A percentile compares a stretch with the other conserved stretches of the same genome.
phyloP scores from a whole-genome alignment of 1,140 invertebrate genomes.

The Dufourea novaeangliae region DNA sequence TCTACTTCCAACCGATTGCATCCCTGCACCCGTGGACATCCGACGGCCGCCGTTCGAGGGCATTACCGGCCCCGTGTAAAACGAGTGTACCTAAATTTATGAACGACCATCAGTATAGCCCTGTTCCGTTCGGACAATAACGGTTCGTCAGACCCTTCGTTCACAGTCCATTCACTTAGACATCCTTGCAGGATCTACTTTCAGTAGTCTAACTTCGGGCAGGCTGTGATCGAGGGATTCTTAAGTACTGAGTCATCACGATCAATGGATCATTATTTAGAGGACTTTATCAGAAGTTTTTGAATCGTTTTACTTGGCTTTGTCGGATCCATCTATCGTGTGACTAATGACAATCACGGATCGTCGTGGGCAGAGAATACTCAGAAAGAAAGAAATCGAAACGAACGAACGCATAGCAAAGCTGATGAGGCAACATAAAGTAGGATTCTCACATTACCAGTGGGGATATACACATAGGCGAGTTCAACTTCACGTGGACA shows the following conservation, averaged over 20 bases:
- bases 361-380: constrained; percentile 27
- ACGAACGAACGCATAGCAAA: constrained; percentile 58
- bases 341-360: constrained; percentile 28
- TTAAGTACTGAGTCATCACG: constrained; percentile 4
- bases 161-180: background rate
- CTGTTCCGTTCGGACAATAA: background rate
- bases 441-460: constrained; percentile 50
- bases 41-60: constrained; percentile 81
- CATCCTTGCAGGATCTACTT: background rate
- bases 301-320: background rate
- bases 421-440: constrained; percentile 57
- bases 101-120: background rate
- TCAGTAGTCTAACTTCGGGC: background rate
- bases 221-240: constrained; percentile 4
- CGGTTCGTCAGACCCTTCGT: background rate
- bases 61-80: constrained; percentile 86
- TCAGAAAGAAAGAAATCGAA: constrained; percentile 52
- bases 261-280: constrained; percentile 18
- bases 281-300: too few relatives aligned
- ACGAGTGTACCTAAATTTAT: constrained; percentile 86
- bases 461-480: constrained; percentile 44
- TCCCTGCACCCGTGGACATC: constrained; percentile 83
- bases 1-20: constrained; percentile 76
- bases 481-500: constrained; percentile 34
- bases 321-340: constrained; percentile 15